phyloP scores from a whole-genome alignment of 2,113 vertebrate species.

The Spea multiplicata region DNA sequence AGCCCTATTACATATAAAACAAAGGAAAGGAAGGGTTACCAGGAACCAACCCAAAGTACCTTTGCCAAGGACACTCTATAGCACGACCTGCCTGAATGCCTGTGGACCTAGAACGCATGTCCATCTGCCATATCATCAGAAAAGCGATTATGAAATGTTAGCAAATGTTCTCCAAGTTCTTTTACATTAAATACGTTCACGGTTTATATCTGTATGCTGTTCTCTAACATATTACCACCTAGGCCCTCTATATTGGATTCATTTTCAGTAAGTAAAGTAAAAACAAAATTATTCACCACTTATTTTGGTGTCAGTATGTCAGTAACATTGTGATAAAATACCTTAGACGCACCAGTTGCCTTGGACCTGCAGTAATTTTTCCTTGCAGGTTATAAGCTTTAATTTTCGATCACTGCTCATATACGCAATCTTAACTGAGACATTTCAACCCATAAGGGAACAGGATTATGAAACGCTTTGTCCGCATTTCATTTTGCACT shows the following conservation, averaged over 20 bases:
- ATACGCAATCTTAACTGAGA: conserved; percentile 45
- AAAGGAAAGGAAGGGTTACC: no score
- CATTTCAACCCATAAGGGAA: conserved; percentile 49
- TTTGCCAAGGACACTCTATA: no score
- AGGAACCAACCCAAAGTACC: no score
- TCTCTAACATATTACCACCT: background rate
- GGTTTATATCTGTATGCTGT: background rate
- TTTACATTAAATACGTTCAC: background rate
- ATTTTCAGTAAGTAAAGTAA: background rate
- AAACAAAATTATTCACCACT: conserved; percentile 3
- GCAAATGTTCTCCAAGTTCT: background rate
- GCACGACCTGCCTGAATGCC: no score
- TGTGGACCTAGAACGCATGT: no score
- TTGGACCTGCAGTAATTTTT: conserved; percentile 40
- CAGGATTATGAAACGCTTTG: conserved; percentile 48
- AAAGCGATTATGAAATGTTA: background rate
- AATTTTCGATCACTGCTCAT: conserved; percentile 47
- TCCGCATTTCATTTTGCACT: conserved; percentile 48
- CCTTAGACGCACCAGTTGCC: conserved; percentile 8
- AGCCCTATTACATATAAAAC: background rate
- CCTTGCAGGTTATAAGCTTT: conserved; percentile 37
- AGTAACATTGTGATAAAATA: conserved; percentile 28
- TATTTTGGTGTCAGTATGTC: background rate
- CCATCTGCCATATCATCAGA: background rate
- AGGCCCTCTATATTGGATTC: background rate